Conservation (phyloP, 2,888 invertebrate species). For the Eumacrocentrus americanus region DNA sequence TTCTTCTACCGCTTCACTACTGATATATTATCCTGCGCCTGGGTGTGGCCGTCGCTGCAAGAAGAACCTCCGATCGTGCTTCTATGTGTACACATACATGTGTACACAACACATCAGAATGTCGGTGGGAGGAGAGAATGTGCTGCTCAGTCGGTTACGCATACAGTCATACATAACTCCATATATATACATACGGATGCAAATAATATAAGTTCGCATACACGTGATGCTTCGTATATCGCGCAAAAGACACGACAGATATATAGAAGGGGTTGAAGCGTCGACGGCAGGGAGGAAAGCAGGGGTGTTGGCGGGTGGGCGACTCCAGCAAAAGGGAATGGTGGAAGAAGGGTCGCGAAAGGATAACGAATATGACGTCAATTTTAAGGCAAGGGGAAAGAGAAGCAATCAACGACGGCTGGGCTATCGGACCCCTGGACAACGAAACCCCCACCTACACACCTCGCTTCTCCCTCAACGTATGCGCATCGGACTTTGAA, state of each 20-base stretch:
- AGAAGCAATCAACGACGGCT: conserved; percentile 56
- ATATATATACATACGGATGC: not conserved
- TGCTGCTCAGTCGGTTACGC: too few relatives aligned
- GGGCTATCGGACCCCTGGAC: conserved; percentile 41
- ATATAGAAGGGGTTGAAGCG: conserved; percentile 30
- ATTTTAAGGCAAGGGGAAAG: conserved; percentile 57
- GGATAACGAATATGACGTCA: conserved; percentile 61
- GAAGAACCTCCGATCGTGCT: too few relatives aligned
- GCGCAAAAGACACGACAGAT: conserved; percentile 24
- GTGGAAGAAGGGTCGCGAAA: conserved; percentile 57
- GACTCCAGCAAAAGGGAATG: too few relatives aligned
- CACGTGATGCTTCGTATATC: conserved; percentile 21
- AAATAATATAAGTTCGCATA: conserved; percentile 30
- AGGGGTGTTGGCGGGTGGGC: conserved; percentile 28
- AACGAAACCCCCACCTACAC: conserved; percentile 18
- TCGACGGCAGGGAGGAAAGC: not conserved
- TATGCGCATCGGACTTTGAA: conserved; percentile 47
- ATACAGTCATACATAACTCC: too few relatives aligned
- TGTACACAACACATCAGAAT: too few relatives aligned
- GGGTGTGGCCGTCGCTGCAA: too few relatives aligned
- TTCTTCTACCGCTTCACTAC: too few relatives aligned
- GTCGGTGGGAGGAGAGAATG: too few relatives aligned
- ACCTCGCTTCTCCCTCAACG: conserved; percentile 9
- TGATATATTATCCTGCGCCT: too few relatives aligned
- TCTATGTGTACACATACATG: too few relatives aligned